Evolutionary conservation across 37 sponge, comb jelly and placozoan species (phyloP), one percentile per base, ranked within the genome.

Genomic region (Cliona cf. orientalis): DNA sequence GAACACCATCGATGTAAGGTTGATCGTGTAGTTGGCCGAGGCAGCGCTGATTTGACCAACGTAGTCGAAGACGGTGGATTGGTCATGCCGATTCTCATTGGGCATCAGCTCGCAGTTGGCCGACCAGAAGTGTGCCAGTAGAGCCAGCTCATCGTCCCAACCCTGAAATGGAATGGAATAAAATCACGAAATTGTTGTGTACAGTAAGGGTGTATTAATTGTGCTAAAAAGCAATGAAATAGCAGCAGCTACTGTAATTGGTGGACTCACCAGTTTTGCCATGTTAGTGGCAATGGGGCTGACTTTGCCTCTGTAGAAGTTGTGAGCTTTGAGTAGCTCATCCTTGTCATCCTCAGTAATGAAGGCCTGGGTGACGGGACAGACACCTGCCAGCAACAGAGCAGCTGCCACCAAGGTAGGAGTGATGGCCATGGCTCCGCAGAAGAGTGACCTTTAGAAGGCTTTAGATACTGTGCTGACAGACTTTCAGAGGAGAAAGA

Each of bases 221-320:
- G 56, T 28, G 29, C 25, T n/a, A 62, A 62, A 12, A 62, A 12
- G 6, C 23, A 62, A 19, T n/a, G 22, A 62, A 62, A 19, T 28
- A 62, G n/a, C 23, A n/a, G n/a, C n/a, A n/a, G n/a, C 12, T 19
- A 40, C 12, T 42, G 42, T 70, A 28, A 31, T 66, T 11, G 9
- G 53, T 49, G 39, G 4, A 2, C 82, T 81, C 60, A 81, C 82
- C 72, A 81, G 71, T 42, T 38, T 43, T 23, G 33, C 82, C 82
- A 81, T 81, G 72, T 81, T 71, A 32, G 72, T 71, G 17, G 82
- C 61, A 2, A 70, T 59, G 46, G 82, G 82, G 21, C 17, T 62
- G 38, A 71, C 82, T 29, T 39, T 42, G 46, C 66, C 32, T 2
- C 82, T n/a, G 63, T 59, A 71, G 23, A 29, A 31, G 38, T 81